Evolutionary conservation across 2,113 vertebrate species (phyloP).

Genomic region (Rhagologus leucostigma): DNA sequence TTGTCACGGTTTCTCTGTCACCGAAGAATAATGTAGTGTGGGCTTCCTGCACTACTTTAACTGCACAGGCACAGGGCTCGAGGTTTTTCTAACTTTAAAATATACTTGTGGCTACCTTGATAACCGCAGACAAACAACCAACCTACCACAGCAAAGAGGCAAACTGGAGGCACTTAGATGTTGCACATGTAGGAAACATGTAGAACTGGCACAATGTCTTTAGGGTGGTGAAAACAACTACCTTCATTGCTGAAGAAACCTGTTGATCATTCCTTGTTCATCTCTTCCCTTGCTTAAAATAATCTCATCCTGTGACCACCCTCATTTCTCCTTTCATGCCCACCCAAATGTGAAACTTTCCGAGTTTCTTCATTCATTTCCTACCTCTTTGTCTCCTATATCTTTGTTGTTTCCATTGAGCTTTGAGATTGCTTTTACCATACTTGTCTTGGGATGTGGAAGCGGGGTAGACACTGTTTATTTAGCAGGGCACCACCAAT

Average conservation of each 20-base stretch:
- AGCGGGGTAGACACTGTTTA: background rate
- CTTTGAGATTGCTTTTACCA: background rate
- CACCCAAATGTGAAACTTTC: background rate
- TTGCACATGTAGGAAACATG: background rate
- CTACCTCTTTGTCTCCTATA: background rate
- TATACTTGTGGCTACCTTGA: background rate
- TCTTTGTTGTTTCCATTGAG: constrained; percentile 11
- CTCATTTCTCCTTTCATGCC: background rate
- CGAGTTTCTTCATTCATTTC: constrained; percentile 25
- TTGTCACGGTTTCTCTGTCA: background rate
- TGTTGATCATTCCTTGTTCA: background rate
- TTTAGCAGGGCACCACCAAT: background rate
- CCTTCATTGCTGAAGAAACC: background rate
- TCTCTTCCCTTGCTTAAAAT: background rate
- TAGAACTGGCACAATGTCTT: background rate
- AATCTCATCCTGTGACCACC: background rate
- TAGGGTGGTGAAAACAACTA: background rate
- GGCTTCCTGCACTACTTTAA: constrained; percentile 56
- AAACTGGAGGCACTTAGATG: background rate
- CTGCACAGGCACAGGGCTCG: background rate
- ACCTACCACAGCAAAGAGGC: background rate
- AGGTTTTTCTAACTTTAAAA: background rate
- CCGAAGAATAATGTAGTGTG: background rate
- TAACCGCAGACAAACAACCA: constrained; percentile 1
- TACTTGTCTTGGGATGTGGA: background rate